A percentile compares a stretch with the other conserved stretches of the same genome.
Conservation (phyloP, 2,888 invertebrate genomes). For the Lasioglossum villosulum region DNA sequence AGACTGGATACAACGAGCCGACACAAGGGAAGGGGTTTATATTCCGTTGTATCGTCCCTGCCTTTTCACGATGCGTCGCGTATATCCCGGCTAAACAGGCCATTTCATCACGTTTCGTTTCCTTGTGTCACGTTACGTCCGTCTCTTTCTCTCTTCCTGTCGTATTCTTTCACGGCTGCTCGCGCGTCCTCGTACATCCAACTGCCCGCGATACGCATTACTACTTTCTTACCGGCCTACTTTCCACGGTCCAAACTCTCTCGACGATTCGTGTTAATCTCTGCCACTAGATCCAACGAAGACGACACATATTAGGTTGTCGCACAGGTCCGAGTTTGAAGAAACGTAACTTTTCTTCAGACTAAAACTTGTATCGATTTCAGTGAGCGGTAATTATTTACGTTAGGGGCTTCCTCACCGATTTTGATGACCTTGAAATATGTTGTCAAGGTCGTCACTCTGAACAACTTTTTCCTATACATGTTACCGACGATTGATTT, state of each 20-base stretch:
- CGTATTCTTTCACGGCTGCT: slow-evolving; percentile 43
- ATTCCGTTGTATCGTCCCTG: slow-evolving; percentile 65
- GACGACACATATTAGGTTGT: background rate
- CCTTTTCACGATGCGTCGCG: slow-evolving; percentile 68
- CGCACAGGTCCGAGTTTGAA: background rate
- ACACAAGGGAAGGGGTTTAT: slow-evolving; percentile 43
- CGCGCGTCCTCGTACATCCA: background rate
- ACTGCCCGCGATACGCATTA: background rate
- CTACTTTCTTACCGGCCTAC: slow-evolving; percentile 27
- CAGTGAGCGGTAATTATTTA: too few relatives aligned
- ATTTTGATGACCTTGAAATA: too few relatives aligned
- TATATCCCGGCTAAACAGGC: slow-evolving; percentile 68
- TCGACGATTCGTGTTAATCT: slow-evolving; percentile 9
- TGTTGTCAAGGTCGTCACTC: too few relatives aligned
- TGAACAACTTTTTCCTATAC: too few relatives aligned
- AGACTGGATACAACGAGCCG: slow-evolving; percentile 47
- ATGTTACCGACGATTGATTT: too few relatives aligned
- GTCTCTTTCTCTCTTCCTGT: slow-evolving; percentile 33
- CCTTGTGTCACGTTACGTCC: slow-evolving; percentile 57
- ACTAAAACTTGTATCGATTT: too few relatives aligned
- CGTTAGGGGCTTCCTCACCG: too few relatives aligned
- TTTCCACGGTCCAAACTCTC: slow-evolving; percentile 14
- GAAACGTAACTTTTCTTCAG: too few relatives aligned
- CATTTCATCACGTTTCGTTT: slow-evolving; percentile 71
- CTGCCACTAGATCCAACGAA: background rate